Evolutionary conservation across 2,113 vertebrate species (phyloP), one percentile per base, ranked within the genome.

Genomic region (Bombycilla garrulus): DNA sequence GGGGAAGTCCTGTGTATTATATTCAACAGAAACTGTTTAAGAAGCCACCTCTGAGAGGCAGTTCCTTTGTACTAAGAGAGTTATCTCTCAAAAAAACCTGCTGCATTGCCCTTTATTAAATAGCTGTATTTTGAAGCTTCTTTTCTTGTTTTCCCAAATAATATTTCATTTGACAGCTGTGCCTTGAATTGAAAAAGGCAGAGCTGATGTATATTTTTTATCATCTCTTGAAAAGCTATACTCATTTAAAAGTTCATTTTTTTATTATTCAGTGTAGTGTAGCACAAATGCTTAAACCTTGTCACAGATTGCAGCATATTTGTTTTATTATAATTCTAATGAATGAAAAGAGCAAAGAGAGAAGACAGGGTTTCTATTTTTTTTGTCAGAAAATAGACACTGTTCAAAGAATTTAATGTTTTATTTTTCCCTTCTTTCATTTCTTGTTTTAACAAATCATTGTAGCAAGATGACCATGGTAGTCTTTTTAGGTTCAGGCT

Each of bases 11-110:
- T 86, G 21, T 81, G 4, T 42, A 53, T 88, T 83, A 33, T 64
- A 74, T 81, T 81, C 54, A 90, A 70, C 60, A 31, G 90, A 96
- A 96, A 29, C 92, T 78, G 85, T 62, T 96, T 86, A 65, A 88
- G 80, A 90, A 88, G 76, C 53, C 65, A 95, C 79, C 57, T 92
- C 86, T 88, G 86, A 73, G 65, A 93, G 44, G 42, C 93, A 92
- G 82, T 93, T 94, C 61, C 76, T 86, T 93, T 92, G 44, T 74
- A 19, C 36, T 42, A 29, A 71, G 40, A 76, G 90, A 56, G 15
- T 74, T 51, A 64, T 33, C 40, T 73, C 64, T 92, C 35, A 71
- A 61, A 85, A 85, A 88, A 53, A 9, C 7, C 45, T 40, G 15
- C 44, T 90, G 42, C 31, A 6, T 56, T 74, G 60, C 44, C 40